Conservation (phyloP, 2,113 vertebrate genomes). For the Blennius ocellaris region DNA sequence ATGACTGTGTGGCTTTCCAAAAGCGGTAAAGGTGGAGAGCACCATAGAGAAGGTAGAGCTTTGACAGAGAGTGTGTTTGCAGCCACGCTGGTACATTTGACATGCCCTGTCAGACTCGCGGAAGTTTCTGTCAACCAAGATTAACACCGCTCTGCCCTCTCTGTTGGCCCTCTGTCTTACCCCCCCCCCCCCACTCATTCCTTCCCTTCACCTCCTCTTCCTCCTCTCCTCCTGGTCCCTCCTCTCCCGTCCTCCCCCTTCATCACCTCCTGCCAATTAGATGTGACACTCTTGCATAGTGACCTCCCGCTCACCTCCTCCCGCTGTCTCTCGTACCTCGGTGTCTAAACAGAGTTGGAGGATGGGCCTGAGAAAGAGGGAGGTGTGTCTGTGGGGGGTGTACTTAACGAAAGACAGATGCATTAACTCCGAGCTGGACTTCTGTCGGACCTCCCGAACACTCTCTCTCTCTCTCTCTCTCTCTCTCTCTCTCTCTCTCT, state of each 20-base stretch:
- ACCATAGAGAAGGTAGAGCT: neutral
- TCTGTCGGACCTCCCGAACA: slow-evolving; percentile 14
- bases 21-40: too few relatives aligned
- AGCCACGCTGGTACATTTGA: slow-evolving; percentile 54
- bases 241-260: slow-evolving; percentile 17
- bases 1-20: too few relatives aligned
- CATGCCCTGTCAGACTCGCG: slow-evolving; percentile 48
- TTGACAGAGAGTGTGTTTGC: slow-evolving; percentile 43
- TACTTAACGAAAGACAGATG: slow-evolving; percentile 59
- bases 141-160: slow-evolving; percentile 46
- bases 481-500: too few relatives aligned
- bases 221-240: neutral
- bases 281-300: slow-evolving; percentile 54
- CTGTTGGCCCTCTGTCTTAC: slow-evolving; percentile 26
- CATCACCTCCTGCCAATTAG: slow-evolving; percentile 52
- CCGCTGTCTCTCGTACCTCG: slow-evolving; percentile 62
- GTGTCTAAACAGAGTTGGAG: slow-evolving; percentile 63
- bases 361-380: slow-evolving; percentile 44
- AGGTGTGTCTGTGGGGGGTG: slow-evolving; percentile 31
- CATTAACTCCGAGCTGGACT: slow-evolving; percentile 41
- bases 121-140: slow-evolving; percentile 68
- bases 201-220: neutral
- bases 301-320: slow-evolving; percentile 61
- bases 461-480: too few relatives aligned
- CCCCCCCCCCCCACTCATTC: neutral